Evolutionary conservation across 2,113 vertebrate species (phyloP), one percentile per base, ranked within the genome.

Genomic region (Ornithorhynchus anatinus): DNA sequence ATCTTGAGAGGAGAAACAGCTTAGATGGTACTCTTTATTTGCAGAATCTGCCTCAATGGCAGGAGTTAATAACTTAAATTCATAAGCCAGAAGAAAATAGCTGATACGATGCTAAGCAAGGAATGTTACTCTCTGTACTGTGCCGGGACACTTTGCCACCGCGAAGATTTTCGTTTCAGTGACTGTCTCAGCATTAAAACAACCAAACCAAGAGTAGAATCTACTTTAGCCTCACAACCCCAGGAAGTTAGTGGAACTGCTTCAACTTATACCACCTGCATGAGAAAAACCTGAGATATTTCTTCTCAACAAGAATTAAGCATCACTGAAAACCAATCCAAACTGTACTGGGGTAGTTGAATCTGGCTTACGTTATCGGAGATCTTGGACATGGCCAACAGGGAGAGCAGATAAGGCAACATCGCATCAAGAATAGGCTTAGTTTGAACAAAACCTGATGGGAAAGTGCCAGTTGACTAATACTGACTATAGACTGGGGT

Each of bases 71-170:
- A 51, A 19, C 15, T 44, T 45, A 44, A 53, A 54, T n/a, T 32
- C 43, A 44, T 27, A 54, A 59, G 56, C 64, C n/a, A 31, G 25
- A 10, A 72, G 53, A 63, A 74, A 35, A 35, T 70, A 73, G 17
- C 17, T 76, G 7, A 68, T n/a, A 62, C 45, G 65, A 69, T 36
- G 19, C 35, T 11, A 43, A 74, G 25, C 44, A 38, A 20, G 67
- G 58, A 64, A 66, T 22, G 58, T 63, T 35, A 43, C 54, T 78
- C 75, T 73, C 58, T 50, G 60, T 72, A 36, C 69, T 47, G 59
- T 47, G 48, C 39, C 50, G 61, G 32, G 29, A 22, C 45, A 70
- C n/a, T n/a, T n/a, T n/a, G n/a, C 70, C 37, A 64, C 31, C 37
- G 15, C 27, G 12, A 16, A 57, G 12, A 43, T 35, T 8, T 62